phyloP scores from a whole-genome alignment of 2,113 vertebrate genomes.

The Barnardius zonarius region DNA sequence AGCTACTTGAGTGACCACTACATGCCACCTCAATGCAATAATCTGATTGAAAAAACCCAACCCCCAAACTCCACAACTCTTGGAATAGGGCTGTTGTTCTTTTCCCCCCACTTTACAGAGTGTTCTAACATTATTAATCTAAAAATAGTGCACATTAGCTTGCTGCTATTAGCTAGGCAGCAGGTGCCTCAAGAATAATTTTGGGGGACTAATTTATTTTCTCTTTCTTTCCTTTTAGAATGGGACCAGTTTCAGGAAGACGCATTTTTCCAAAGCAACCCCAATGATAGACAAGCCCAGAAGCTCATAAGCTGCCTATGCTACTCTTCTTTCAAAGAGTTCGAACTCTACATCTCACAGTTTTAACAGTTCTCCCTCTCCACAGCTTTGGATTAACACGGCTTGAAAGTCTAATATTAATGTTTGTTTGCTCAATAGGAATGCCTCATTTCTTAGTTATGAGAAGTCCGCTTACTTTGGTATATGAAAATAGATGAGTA shows the following conservation, averaged over 20 bases:
- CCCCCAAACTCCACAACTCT: neutral
- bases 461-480: neutral
- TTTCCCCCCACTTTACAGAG: accelerated
- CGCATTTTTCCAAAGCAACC: neutral
- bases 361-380: neutral
- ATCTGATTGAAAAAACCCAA: neutral
- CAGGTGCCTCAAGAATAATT: neutral
- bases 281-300: neutral
- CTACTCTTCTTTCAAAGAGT: neutral
- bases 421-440: slow-evolving; percentile 9
- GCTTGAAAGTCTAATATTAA: neutral
- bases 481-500: slow-evolving; percentile 2
- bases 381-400: neutral
- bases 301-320: neutral
- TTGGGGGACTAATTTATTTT: neutral
- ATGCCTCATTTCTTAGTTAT: neutral
- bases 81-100: neutral
- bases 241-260: neutral
- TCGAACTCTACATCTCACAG: neutral
- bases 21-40: neutral
- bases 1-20: neutral
- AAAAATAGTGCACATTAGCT: neutral
- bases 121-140: neutral
- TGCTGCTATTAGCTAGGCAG: neutral
- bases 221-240: neutral